Evolutionary conservation across 2,888 invertebrate species (phyloP), one percentile per base, ranked within the genome.

Genomic region (Hydriomena furcata): DNA sequence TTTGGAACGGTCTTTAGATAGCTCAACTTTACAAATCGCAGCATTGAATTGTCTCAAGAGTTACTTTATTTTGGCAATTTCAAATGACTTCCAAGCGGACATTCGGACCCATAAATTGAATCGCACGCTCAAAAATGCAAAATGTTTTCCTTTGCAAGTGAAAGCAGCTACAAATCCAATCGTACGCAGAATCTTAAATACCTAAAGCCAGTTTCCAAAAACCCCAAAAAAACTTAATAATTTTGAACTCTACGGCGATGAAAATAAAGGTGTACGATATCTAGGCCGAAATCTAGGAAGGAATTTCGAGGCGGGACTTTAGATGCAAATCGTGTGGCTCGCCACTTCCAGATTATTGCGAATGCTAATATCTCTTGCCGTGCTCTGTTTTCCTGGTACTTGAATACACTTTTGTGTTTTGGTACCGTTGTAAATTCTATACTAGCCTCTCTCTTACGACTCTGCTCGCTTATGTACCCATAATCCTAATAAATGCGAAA

Each of bases 281-380:
- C 28, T 31, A 17, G 25, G 7, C 7, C 20, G 25, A 37, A 44
- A 54, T 53, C 52, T 48, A 24, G 28, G 25, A 13, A 37, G 43
- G 24, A 32, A 51, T 44, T 55, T 51, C 5, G 30, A 52, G 41
- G 52, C 43, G 41, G 38, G 32, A 30, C 31, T 55, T 55, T 31
- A 46, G 52, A 58, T 61, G 51, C 53, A 40, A 50, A 58, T 58
- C 55, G 49, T 51, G 56, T 52, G 32, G 46, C 21, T 36, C 32
- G 34, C 38, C 32, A 38, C 46, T 52, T 54, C 54, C 58, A 49
- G 52, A 46, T n/a, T 52, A 46, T 47, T 50, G 54, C 37, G 49
- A 41, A 54, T 50, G 55, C 23, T 48, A 56, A 54, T 45, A 30
- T 28, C 52, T 50, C 46, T 41, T 35, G 36, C 27, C 32, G 46